These are phyloP conservation scores for Acronicta aceris DNA, from an alignment of 2,888 invertebrate species.

Conservation along the genomic window DNA sequence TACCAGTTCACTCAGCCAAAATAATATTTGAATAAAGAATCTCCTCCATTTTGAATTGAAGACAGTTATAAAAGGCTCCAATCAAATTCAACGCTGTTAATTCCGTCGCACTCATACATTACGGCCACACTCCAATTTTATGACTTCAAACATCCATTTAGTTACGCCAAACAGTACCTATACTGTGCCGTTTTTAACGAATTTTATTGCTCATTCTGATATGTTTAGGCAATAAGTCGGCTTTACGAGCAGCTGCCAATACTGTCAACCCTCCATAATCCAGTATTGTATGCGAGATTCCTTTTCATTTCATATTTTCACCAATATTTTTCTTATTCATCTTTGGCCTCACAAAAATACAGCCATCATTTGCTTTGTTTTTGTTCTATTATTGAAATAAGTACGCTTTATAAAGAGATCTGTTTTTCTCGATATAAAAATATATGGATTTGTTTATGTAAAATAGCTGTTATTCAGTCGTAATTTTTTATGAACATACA, in stretches of 20 bases:
- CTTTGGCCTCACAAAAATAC: constrained; percentile 37
- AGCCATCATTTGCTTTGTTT: constrained; percentile 24
- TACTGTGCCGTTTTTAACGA: constrained; percentile 36
- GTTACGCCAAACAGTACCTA: constrained; percentile 36
- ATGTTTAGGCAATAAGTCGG: constrained; percentile 70
- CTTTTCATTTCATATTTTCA: constrained; percentile 34
- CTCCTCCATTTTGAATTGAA: neutral
- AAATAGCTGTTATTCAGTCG: constrained; percentile 25
- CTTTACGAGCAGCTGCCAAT: constrained; percentile 73
- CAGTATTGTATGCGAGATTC: constrained; percentile 36
- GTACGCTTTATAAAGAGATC: constrained; percentile 15
- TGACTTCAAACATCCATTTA: constrained; percentile 39
- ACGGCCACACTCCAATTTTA: constrained; percentile 20
- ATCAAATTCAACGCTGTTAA: constrained; percentile 10
- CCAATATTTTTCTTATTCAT: constrained; percentile 45
- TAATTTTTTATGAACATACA: constrained; percentile 14
- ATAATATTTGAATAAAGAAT: neutral
- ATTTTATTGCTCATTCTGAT: constrained; percentile 54
- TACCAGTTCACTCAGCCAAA: too few relatives aligned
- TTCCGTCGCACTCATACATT: constrained; percentile 7
- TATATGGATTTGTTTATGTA: constrained; percentile 23
- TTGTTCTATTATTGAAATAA: constrained; percentile 26
- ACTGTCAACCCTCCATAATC: constrained; percentile 62
- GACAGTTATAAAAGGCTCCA: neutral
- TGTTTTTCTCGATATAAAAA: constrained; percentile 32